Base-by-base conservation (phyloP, 1,140 invertebrate species). In the Achroia grisella region DNA sequence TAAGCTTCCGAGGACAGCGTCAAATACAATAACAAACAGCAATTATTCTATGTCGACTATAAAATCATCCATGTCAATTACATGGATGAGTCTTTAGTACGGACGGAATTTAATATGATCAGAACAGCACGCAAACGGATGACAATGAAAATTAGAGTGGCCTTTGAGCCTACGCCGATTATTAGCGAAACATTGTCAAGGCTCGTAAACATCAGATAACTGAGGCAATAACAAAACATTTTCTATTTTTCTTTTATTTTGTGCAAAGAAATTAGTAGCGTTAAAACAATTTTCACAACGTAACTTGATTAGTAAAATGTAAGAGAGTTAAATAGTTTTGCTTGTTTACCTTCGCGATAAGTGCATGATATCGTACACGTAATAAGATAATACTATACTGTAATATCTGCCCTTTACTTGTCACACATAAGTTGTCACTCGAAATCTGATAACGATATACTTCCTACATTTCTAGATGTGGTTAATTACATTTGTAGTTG, bases 111-210 rank as follows among this genome's bases (percentile, higher is more conserved):
- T 51, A 49, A 37, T 53, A 45, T 48, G 43, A 52, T 41, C 27
- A 63, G 36, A 13, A 13, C 42, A 41, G 43, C 52, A 58, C 48
- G 46, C 49, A 39, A 56, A 50, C 32, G 32, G 45, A 50, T 44
- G 48, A 39, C 60, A 59, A 62, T 57, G 52, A 65, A 64, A 61
- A 65, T 59, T 55, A 55, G 45, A 44, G 36, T 56, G 56, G 51
- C 63, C 70, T 70, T 46, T 48, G 57, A 58, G 39, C 56, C 63
- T 59, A 72, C 56, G 59, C 53, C 44, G 36, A 42, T 3, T 44
- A 53, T 61, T 47, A 62, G 39, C 50, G 44, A 53, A 49, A 48
- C 58, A 65, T 39, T 62, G 62, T 56, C 64, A 65, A 67, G 61
- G 59, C 28, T 44, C 32, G 41, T 48, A 12, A 17, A 14, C 35